Conservation (phyloP, 2,888 invertebrate species). For the Tipula vernalis region DNA sequence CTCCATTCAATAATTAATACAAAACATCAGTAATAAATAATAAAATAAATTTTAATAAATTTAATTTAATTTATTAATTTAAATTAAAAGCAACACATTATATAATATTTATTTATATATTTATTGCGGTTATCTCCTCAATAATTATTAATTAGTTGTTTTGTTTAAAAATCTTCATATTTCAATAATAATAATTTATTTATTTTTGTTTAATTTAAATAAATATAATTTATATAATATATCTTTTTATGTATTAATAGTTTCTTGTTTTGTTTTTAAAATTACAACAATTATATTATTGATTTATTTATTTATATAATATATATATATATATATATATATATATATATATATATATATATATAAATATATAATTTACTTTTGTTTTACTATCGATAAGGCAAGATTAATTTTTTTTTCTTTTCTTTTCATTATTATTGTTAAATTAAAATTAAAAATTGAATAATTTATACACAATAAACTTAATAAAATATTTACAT, state of each 20-base stretch:
- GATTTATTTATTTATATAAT: neutral
- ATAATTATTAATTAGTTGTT: neutral
- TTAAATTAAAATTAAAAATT: neutral
- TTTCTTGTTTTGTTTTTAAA: neutral
- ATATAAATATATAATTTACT: neutral
- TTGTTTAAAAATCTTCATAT: neutral
- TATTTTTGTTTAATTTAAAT: neutral
- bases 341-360: too few species aligned
- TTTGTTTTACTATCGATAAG: neutral
- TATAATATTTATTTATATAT: neutral
- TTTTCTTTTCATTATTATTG: neutral
- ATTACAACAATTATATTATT: neutral
- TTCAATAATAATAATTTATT: neutral
- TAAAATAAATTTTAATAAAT: neutral
- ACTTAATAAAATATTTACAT: neutral
- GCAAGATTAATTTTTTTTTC: neutral
- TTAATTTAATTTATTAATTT: neutral
- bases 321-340: too few species aligned
- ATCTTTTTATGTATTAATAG: neutral
- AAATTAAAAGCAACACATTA: conserved; percentile 4
- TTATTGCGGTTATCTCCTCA: neutral
- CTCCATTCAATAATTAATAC: neutral
- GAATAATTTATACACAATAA: neutral
- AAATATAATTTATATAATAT: neutral
- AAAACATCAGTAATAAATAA: neutral